These are phyloP conservation scores for Caenorhabditis sp. DNA, from an alignment of 2,888 invertebrate genomes.

Conservation along the genomic window DNA sequence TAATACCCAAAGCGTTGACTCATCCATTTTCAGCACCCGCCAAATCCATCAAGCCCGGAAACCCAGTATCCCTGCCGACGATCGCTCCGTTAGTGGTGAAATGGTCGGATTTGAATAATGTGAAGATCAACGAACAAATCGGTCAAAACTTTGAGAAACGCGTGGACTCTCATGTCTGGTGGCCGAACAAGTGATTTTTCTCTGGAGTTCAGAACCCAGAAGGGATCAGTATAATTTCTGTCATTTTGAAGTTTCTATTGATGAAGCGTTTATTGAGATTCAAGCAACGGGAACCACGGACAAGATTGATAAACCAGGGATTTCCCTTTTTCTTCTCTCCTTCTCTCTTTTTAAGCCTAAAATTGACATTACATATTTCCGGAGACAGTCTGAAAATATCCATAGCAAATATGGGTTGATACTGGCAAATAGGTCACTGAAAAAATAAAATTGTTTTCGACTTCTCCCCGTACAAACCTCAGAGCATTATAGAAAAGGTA, in stretches of 20 bases:
- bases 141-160: slow-evolving; percentile 79
- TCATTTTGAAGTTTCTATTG: too few relatives aligned
- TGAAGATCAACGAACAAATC: slow-evolving; percentile 76
- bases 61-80: slow-evolving; percentile 78
- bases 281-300: too few relatives aligned
- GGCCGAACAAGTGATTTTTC: slow-evolving; percentile 76
- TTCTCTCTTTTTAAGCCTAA: neutral
- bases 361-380: slow-evolving; percentile 28
- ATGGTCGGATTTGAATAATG: slow-evolving; percentile 75
- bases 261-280: too few relatives aligned
- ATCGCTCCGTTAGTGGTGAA: slow-evolving; percentile 76
- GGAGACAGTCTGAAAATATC: slow-evolving; percentile 53
- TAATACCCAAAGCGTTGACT: neutral
- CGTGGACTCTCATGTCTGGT: slow-evolving; percentile 79
- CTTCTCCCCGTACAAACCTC: slow-evolving; percentile 12
- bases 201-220: too few relatives aligned
- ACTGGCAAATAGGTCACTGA: slow-evolving; percentile 42
- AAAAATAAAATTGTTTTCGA: neutral
- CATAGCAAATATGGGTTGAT: slow-evolving; percentile 49
- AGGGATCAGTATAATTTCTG: too few relatives aligned
- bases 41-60: slow-evolving; percentile 73
- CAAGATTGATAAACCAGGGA: too few relatives aligned
- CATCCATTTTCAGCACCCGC: slow-evolving; percentile 65
- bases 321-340: too few relatives aligned
- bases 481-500: slow-evolving; percentile 48